Base-by-base conservation (phyloP, 2,888 invertebrate genomes). In the Lycocerus yunnanus region DNA sequence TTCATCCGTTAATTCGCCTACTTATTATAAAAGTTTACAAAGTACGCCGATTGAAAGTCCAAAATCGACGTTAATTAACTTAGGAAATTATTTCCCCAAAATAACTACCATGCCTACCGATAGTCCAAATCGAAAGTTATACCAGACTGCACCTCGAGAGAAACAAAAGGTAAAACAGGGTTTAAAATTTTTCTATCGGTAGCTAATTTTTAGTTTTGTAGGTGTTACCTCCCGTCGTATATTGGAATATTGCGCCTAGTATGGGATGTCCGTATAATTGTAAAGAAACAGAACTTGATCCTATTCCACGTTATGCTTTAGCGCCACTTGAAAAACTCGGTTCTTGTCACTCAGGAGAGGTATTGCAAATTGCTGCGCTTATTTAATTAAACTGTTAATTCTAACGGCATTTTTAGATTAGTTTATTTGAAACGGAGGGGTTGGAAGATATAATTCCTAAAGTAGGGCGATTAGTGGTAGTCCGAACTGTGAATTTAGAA, bases 221-320 rank as follows among this genome's bases (percentile, higher is more conserved):
- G 90, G 86, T 89, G 82, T 88, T 89, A 71, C 89, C 90, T 69
- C 91, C 91, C 27, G 86, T 89, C 72, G 89, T 90, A 73, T 88
- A 88, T 79, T 91, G 91, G 91, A 91, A 91, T 84, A 89, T 91
- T 66, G 90, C 89, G 13, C 91, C 91, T 15, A 90, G 90, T 82
- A 90, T 90, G 90, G 89, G 89, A 77, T 89, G 89, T 79, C 86
- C 89, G 73, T 91, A 90, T 86, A 90, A 88, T 80, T 90, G 90
- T 83, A 87, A 89, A 80, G 91, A 91, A 84, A 88, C 88, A 71
- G 90, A 91, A 82, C 87, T 90, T 63, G 87, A 88, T 74, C 88
- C 89, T 75, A 89, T 91, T 83, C 89, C 90, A 15, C 86, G 89
- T 72, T 89, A 89, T 82, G 88, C 89, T 80, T 87, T 91, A 71